Evolutionary conservation across 2,113 vertebrate genomes (phyloP).

Genomic region (Dolichotis patagonum): DNA sequence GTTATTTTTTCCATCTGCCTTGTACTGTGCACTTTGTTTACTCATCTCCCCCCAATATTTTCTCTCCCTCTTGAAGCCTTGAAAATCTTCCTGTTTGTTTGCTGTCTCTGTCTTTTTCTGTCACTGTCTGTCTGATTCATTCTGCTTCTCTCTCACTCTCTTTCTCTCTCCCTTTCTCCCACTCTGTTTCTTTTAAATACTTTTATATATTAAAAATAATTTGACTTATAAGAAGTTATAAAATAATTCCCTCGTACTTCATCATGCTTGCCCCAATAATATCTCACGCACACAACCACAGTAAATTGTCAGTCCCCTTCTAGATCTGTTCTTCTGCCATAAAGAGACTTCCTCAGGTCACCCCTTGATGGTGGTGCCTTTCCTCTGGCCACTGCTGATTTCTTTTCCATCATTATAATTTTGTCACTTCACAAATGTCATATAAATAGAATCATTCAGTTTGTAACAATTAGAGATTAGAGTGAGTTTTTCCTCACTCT

Average conservation of each 20-base stretch:
- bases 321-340: too few species aligned
- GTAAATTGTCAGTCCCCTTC: not conserved
- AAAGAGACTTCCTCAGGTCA: not conserved
- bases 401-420: not conserved
- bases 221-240: not conserved
- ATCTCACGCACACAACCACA: not conserved
- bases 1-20: not conserved
- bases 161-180: not conserved
- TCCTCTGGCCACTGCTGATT: not conserved
- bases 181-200: not conserved
- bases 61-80: not conserved
- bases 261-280: not conserved
- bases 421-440: not conserved
- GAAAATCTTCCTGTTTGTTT: not conserved
- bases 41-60: not conserved
- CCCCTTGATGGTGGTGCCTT: not conserved
- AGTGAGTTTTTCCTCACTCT: not conserved
- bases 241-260: not conserved
- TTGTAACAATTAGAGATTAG: not conserved
- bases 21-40: not conserved
- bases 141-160: not conserved
- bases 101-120: not conserved
- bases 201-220: not conserved
- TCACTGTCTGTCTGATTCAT: not conserved
- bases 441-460: not conserved